Evolutionary conservation across 92 coral and sea anemone genomes (phyloP).

Genomic region (Chrysogorgia sp.): DNA sequence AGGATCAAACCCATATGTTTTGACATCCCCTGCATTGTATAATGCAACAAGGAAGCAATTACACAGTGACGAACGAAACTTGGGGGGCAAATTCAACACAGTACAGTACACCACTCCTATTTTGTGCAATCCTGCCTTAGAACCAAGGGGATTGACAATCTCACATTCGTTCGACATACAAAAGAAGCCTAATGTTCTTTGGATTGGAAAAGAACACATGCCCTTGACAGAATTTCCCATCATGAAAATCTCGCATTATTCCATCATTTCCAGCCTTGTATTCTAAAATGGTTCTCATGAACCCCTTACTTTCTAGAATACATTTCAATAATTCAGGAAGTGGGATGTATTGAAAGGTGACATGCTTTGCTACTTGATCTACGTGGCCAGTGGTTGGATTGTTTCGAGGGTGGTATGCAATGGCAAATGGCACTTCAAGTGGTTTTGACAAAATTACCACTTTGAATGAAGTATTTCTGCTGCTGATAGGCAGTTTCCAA

Average conservation of each 20-base stretch:
- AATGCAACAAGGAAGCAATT: constrained; percentile 19
- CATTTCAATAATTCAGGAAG: constrained; percentile 19
- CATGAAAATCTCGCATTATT: constrained; percentile 35
- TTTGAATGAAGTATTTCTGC: constrained; percentile 7
- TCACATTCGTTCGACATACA: constrained; percentile 24
- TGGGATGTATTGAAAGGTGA: constrained; percentile 20
- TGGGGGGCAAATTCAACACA: constrained; percentile 13
- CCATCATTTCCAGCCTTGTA: constrained; percentile 6
- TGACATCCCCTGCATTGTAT: constrained; percentile 29
- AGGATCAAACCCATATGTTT: constrained; percentile 28
- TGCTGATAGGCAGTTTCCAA: constrained; percentile 15
- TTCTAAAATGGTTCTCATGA: no score
- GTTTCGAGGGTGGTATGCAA: constrained; percentile 25
- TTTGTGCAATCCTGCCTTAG: constrained; percentile 31
- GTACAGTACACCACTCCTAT: constrained; percentile 23
- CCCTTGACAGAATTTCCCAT: constrained; percentile 12
- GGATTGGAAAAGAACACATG: constrained; percentile 22
- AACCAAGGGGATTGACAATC: constrained; percentile 11
- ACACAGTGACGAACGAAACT: constrained; percentile 13
- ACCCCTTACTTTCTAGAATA: constrained; percentile 24
- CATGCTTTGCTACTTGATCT: constrained; percentile 17
- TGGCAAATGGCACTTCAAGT: constrained; percentile 11
- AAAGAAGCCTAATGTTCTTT: constrained; percentile 28
- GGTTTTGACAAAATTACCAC: no score
- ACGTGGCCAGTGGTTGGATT: constrained; percentile 27